phyloP scores from a whole-genome alignment of 2,797 vertebrate genomes.

The Labeo calbasu region DNA sequence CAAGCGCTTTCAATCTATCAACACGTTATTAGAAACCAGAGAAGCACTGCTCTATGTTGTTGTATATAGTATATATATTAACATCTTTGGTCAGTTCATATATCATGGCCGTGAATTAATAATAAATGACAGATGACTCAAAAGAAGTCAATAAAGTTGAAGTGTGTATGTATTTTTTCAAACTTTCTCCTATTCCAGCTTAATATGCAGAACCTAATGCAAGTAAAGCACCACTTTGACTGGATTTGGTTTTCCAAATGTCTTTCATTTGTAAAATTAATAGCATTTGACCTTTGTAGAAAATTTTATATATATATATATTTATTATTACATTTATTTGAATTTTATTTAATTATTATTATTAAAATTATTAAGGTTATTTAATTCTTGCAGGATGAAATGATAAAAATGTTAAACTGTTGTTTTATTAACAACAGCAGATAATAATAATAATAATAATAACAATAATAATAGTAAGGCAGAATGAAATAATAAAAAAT shows the following conservation, averaged over 20 bases:
- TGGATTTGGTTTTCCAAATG: background rate
- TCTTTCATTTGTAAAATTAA: background rate
- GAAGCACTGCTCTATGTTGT: background rate
- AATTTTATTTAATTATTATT: too few relatives aligned
- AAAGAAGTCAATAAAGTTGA: background rate
- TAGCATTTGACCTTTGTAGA: background rate
- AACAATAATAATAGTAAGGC: too few relatives aligned
- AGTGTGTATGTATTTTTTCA: background rate
- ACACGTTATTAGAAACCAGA: slow-evolving; percentile 16
- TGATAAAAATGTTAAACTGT: too few relatives aligned
- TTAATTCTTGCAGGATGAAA: too few relatives aligned
- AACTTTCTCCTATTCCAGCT: background rate
- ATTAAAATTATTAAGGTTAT: too few relatives aligned
- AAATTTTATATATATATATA: background rate
- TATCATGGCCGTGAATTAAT: background rate
- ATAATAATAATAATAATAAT: too few relatives aligned
- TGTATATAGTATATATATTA: background rate
- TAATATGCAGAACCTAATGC: background rate
- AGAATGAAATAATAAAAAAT: too few relatives aligned
- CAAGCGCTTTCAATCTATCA: slow-evolving; percentile 14
- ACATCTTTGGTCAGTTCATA: slow-evolving; percentile 2
- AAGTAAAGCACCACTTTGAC: background rate
- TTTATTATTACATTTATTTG: too few relatives aligned
- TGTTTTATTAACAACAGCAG: too few relatives aligned
- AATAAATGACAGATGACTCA: background rate